Evolutionary conservation across 2,797 vertebrate genomes (phyloP).

Genomic region (Lacerta bilineata): DNA sequence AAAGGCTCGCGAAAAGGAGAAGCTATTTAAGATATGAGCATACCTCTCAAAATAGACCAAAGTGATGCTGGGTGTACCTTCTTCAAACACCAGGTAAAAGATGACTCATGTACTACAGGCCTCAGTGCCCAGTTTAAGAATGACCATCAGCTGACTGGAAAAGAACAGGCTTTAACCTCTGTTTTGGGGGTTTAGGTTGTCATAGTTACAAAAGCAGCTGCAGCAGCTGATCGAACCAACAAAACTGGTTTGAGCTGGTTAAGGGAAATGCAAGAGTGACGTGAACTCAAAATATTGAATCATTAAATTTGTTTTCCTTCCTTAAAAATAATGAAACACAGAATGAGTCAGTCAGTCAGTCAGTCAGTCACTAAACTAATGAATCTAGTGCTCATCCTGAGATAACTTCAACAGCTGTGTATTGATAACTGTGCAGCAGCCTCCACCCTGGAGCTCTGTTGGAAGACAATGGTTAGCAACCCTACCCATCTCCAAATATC

Average conservation of each 20-base stretch:
- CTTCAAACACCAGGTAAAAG: background rate
- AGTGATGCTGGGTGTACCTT: background rate
- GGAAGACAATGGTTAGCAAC: background rate
- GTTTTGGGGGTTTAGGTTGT: constrained; percentile 8
- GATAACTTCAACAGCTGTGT: no score
- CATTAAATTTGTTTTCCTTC: background rate
- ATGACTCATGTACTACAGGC: background rate
- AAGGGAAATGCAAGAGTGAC: background rate
- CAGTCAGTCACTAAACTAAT: background rate
- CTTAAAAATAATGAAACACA: no score
- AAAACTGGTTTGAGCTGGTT: constrained; percentile 19
- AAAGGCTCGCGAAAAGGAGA: background rate
- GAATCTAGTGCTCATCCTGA: background rate
- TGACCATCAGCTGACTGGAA: background rate
- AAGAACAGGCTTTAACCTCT: background rate
- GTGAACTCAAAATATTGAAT: background rate
- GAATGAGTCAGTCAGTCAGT: background rate
- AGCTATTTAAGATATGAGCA: background rate
- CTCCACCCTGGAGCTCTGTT: background rate
- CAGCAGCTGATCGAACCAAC: background rate
- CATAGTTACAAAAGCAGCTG: constrained; percentile 21
- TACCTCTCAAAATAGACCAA: background rate
- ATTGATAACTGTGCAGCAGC: background rate
- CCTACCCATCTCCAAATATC: no score
- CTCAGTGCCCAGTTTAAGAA: background rate